phyloP scores from a whole-genome alignment of 2,113 vertebrate genomes.

The Callaeas wilsoni region DNA sequence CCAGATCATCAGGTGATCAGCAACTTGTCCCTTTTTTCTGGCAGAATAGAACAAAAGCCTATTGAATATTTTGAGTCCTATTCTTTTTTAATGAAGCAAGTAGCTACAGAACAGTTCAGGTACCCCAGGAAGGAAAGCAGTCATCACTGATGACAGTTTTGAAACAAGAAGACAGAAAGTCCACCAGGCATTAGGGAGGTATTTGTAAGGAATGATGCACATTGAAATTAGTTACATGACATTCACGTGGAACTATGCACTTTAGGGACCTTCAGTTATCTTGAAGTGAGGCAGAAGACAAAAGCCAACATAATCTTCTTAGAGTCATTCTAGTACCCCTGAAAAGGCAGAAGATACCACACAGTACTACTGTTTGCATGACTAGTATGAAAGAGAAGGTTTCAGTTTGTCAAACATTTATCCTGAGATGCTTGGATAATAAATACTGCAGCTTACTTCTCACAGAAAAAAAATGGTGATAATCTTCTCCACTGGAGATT shows the following conservation, averaged over 20 bases:
- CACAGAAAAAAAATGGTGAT: background rate
- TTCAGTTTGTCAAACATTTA: background rate
- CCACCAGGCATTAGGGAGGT: background rate
- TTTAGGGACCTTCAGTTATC: background rate
- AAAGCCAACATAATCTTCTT: slow-evolving; percentile 14
- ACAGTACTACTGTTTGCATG: background rate
- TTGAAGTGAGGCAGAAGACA: background rate
- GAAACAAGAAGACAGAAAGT: background rate
- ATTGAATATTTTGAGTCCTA: background rate
- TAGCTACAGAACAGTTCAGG: background rate
- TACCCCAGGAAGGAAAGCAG: background rate
- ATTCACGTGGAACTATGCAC: background rate
- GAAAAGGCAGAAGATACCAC: background rate
- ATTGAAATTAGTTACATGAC: background rate
- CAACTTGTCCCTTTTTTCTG: background rate
- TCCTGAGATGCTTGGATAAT: background rate
- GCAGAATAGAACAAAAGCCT: background rate
- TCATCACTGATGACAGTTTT: background rate
- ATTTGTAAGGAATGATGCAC: background rate
- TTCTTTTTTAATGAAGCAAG: background rate
- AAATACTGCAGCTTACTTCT: background rate
- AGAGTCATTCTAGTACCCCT: background rate
- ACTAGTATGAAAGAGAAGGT: background rate
- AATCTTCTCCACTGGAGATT: slow-evolving; percentile 18
- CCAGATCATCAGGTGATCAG: background rate